A percentile compares a stretch with the other conserved stretches of the same genome.
These are phyloP conservation scores for Ditula angustiorana DNA, from an alignment of 2,888 invertebrate species.

Conservation along the genomic window DNA sequence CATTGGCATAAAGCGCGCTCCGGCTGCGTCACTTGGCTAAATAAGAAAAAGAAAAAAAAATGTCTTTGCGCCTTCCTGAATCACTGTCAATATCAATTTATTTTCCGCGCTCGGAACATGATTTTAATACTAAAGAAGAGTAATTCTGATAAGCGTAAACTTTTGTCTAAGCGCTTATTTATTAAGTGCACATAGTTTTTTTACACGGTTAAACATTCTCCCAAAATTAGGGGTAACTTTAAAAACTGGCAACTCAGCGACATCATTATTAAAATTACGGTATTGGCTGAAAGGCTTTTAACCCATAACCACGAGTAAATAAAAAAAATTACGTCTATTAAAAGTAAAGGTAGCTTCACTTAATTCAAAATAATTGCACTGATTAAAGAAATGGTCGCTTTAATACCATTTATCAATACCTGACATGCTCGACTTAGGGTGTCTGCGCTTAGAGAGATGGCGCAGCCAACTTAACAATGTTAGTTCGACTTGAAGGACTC, in stretches of 20 bases:
- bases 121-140: slow-evolving; percentile 54
- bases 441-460: slow-evolving; percentile 13
- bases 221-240: slow-evolving; percentile 33
- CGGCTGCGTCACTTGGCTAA: slow-evolving; percentile 59
- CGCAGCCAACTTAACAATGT: slow-evolving; percentile 24
- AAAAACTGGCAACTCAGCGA: slow-evolving; percentile 61
- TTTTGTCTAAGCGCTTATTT: slow-evolving; percentile 10
- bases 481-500: slow-evolving; percentile 16
- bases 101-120: slow-evolving; percentile 54
- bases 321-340: too few relatives aligned
- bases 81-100: slow-evolving; percentile 68
- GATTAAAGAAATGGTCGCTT: slow-evolving; percentile 65
- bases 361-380: slow-evolving; percentile 83
- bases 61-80: slow-evolving; percentile 66
- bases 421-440: slow-evolving; percentile 40
- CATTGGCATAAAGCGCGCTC: slow-evolving; percentile 59
- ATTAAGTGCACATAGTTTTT: slow-evolving; percentile 12
- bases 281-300: too few relatives aligned
- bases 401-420: slow-evolving; percentile 73
- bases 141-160: slow-evolving; percentile 40
- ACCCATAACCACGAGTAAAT: too few relatives aligned
- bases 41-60: slow-evolving; percentile 71
- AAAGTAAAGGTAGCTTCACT: too few relatives aligned
- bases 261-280: too few relatives aligned
- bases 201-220: slow-evolving; percentile 11